phyloP scores from a whole-genome alignment of 2,113 vertebrate species.

The Vanacampus margaritifer region DNA sequence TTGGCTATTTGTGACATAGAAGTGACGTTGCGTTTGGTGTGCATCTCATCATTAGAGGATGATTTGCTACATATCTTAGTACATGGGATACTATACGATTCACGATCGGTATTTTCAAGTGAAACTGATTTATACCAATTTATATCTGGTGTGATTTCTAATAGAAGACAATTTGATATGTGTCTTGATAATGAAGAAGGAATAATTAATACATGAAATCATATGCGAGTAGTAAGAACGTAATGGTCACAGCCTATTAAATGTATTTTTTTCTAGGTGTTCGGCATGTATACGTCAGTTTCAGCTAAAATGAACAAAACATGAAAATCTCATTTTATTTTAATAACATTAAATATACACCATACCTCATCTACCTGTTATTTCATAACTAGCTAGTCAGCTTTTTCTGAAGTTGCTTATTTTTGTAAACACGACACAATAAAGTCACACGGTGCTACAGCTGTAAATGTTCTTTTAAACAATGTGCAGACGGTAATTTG shows the following conservation, averaged over 20 bases:
- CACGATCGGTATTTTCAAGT: too few species aligned
- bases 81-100: too few species aligned
- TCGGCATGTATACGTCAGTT: not conserved
- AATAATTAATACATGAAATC: not conserved
- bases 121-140: too few species aligned
- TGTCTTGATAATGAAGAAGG: too few species aligned
- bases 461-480: not conserved
- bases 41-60: too few species aligned
- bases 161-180: too few species aligned
- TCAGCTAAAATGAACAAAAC: not conserved
- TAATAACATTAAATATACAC: not conserved
- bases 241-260: not conserved
- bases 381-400: not conserved
- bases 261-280: conserved; percentile 1
- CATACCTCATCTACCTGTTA: not conserved
- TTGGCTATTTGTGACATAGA: too few species aligned
- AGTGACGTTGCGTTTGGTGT: too few species aligned
- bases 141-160: too few species aligned
- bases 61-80: too few species aligned
- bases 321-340: not conserved
- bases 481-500: not conserved
- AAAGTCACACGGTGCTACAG: not conserved
- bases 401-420: not conserved
- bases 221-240: not conserved
- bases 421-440: not conserved